Percentiles rank a stretch among this genome's conserved stretches.
Conservation (phyloP, 2,888 invertebrate genomes). For the Drosophila merina region DNA sequence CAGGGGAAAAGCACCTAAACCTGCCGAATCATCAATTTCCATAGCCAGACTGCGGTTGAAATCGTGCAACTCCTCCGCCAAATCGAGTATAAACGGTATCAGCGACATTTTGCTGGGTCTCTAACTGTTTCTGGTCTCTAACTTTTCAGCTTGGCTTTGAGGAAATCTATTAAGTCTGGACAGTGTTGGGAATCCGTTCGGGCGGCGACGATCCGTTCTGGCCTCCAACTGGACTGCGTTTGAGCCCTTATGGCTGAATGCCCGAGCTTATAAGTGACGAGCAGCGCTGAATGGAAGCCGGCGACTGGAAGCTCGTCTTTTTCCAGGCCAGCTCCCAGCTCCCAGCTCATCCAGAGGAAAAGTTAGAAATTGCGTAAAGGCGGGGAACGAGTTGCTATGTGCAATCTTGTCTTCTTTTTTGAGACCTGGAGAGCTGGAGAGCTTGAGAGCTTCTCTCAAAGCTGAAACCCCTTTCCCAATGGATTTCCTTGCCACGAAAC, state of each 20-base stretch:
- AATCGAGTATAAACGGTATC: constrained; percentile 78
- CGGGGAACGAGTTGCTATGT: neutral
- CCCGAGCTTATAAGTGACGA: constrained; percentile 67
- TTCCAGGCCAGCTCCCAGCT: constrained; percentile 32
- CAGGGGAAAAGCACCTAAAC: constrained; percentile 81
- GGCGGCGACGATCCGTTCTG: constrained; percentile 65
- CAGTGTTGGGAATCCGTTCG: constrained; percentile 1
- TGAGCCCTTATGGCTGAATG: constrained; percentile 73
- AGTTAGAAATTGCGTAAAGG: constrained; percentile 12
- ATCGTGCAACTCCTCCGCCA: constrained; percentile 77
- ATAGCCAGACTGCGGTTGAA: constrained; percentile 60
- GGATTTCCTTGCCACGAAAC: constrained; percentile 20
- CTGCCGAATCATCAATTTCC: constrained; percentile 80
- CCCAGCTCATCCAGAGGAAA: constrained; percentile 16
- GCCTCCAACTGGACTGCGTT: constrained; percentile 73
- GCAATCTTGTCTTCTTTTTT: neutral
- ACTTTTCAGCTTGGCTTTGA: neutral
- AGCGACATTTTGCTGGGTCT: constrained; percentile 65
- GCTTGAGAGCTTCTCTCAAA: neutral
- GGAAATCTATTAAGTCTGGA: neutral
- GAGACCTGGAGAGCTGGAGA: neutral
- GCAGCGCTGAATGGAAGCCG: constrained; percentile 74
- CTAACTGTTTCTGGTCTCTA: constrained; percentile 24
- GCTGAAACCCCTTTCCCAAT: neutral
- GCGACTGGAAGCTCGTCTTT: constrained; percentile 27